Base-by-base conservation (phyloP, 2,797 vertebrate genomes). In the Pseudochirops corinnae region DNA sequence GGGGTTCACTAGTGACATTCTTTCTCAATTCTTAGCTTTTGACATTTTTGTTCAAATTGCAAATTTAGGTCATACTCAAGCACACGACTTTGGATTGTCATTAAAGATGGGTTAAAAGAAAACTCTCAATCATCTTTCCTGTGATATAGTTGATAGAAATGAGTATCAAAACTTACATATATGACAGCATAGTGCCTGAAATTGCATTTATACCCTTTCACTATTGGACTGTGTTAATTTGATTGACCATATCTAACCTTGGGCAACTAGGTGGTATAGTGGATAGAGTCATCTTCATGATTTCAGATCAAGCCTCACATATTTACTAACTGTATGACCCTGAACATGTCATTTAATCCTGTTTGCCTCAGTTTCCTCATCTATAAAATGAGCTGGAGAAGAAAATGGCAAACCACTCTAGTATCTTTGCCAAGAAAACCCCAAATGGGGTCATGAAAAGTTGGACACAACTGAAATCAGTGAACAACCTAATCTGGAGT, bases 41-140 rank as follows among this genome's bases (percentile, higher is more conserved):
- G 87, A 57, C 60, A 60, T 95, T 93, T 97, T 67, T 95, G 55
- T 58, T 62, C 31, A 50, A 55, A 91, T 56, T 67, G 0, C 21
- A 91, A 18, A 53, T 28, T 58, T 31, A 18, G 28, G 55, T 74
- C 21, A 12, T 90, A 14, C 33, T 53, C 9, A 31, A 87, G 56
- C 28, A 21, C 55, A 74, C 28, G 57, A 28, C 39, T 56, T 55
- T 91, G 92, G 18, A 62, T 13, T 62, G 31, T 62, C 31, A 14
- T 62, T 62, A 28, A 14, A 62, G 13, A 62, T 62, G 60, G 58
- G 53, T 6, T 82, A 90, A 91, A 33, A 46, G 67, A 60, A 90
- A 90, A 24, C 6, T 3, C 31, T 91, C 56, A n/a, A 14, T 50
- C 56, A 56, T n/a, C 67, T 60, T 31, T 33, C n/a, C n/a, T 87